Base-by-base conservation (phyloP, 2,797 vertebrate species). In the Graptemys geographica region DNA sequence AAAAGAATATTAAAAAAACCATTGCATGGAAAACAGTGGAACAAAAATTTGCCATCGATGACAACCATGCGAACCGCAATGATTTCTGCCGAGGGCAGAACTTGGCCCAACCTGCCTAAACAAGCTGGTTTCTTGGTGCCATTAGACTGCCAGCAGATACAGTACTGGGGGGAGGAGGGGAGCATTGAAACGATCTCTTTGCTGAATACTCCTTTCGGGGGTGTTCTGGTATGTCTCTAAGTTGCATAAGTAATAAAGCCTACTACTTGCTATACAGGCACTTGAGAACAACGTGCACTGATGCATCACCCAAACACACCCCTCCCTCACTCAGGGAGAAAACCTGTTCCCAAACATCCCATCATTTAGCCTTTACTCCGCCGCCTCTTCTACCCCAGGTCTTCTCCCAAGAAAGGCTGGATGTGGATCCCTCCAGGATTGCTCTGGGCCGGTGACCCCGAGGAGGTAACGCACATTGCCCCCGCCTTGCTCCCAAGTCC, bases 51-150 rank as follows among this genome's bases (percentile, higher is more conserved):
- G 49, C 37, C 41, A 9, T 5, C 11, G 72, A 62, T 33, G n/a
- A 0, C 1, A 84, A 65, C 0, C 0, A 1, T 3, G 1, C 27
- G 33, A 49, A 83, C 0, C 0, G 16, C 6, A 49, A 47, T 8
- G 52, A 12, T 51, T 79, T 52, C 49, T 11, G 10, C 28, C 2
- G 13, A 28, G 41, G 9, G 28, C 27, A 18, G 81, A 28, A 11
- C 51, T 19, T 72, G 49, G 6, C 44, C 74, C 74, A 78, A 1
- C 12, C 4, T 0, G 0, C 33, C 12, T 2, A 5, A 5, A 49
- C 44, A 78, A 28, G 27, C 74, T 47, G 44, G 74, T 2, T 49
- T 78, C 44, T 49, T 78, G 44, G 44, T 49, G 41, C 13, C 44
- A 5, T 31, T 16, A 18, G 25, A 18, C 13, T 47, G 25, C 74